Conservation (phyloP, 2,888 invertebrate species). For the Acleris sparsana region DNA sequence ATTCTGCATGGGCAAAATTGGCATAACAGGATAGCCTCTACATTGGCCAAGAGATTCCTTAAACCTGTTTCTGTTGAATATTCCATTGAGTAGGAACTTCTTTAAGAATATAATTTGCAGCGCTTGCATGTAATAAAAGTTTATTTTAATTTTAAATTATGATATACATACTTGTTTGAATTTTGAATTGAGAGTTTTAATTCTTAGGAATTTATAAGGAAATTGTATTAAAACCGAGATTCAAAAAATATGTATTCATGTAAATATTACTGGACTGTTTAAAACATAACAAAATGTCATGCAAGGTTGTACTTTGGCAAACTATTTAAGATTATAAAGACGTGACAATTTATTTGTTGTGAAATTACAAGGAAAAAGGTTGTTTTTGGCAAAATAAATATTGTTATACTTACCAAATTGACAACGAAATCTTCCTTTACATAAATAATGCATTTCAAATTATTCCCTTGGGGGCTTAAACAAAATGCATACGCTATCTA, state of each 20-base stretch:
- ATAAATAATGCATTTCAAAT: too few relatives aligned
- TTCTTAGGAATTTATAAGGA: not conserved
- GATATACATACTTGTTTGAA: slow-evolving; percentile 41
- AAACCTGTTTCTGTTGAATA: slow-evolving; percentile 4
- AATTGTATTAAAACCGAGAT: slow-evolving; percentile 45
- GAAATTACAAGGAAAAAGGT: too few relatives aligned
- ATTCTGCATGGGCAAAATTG: too few relatives aligned
- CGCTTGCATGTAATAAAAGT: not conserved
- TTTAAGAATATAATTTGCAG: not conserved
- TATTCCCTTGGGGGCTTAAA: too few relatives aligned
- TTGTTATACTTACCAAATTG: too few relatives aligned
- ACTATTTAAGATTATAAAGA: too few relatives aligned
- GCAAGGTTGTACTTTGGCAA: too few relatives aligned
- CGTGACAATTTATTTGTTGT: too few relatives aligned
- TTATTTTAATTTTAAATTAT: slow-evolving; percentile 15
- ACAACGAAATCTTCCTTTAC: too few relatives aligned
- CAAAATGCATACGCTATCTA: too few relatives aligned
- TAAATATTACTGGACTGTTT: slow-evolving; percentile 63
- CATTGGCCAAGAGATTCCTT: not conserved
- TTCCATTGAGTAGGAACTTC: not conserved
- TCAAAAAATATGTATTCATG: slow-evolving; percentile 67
- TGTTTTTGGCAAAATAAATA: too few relatives aligned
- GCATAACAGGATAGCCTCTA: not conserved
- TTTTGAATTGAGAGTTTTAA: slow-evolving; percentile 48
- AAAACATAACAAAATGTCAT: not conserved